Conservation (phyloP, 2,797 vertebrate species). For the Acanthopagrus latus region DNA sequence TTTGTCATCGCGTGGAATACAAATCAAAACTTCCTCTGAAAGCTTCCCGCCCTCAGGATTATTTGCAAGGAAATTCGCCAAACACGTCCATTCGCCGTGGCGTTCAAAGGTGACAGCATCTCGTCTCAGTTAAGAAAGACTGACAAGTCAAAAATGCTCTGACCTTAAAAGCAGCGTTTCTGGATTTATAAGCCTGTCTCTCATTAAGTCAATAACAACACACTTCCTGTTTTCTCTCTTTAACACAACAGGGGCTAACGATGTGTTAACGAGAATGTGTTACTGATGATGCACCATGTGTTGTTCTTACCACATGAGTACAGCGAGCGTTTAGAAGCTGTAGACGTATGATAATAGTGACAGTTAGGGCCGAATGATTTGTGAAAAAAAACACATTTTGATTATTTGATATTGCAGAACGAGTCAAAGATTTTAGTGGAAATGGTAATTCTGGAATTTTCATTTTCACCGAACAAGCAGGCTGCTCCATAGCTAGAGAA, state of each 20-base stretch:
- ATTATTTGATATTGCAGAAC: too few relatives aligned
- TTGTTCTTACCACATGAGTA: not conserved
- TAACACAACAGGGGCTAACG: constrained; percentile 14
- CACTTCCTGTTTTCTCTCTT: constrained; percentile 13
- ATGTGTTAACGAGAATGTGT: constrained; percentile 16
- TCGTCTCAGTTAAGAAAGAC: not conserved
- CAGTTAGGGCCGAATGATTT: too few relatives aligned
- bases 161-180: not conserved
- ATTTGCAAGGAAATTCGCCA: constrained; percentile 7
- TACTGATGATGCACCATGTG: constrained; percentile 4
- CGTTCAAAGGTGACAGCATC: constrained; percentile 3
- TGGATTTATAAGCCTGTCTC: not conserved
- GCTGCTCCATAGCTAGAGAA: too few relatives aligned
- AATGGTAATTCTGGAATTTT: too few relatives aligned
- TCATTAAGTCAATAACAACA: constrained; percentile 9
- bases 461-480: too few relatives aligned
- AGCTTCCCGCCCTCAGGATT: not conserved
- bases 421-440: too few relatives aligned
- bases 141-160: not conserved
- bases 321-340: not conserved
- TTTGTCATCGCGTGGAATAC: constrained; percentile 27
- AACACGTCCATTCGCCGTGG: not conserved
- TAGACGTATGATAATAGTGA: not conserved
- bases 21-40: constrained; percentile 24
- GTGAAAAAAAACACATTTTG: too few relatives aligned